phyloP scores from a whole-genome alignment of 2,113 vertebrate genomes.

The Gymnorhina tibicen region DNA sequence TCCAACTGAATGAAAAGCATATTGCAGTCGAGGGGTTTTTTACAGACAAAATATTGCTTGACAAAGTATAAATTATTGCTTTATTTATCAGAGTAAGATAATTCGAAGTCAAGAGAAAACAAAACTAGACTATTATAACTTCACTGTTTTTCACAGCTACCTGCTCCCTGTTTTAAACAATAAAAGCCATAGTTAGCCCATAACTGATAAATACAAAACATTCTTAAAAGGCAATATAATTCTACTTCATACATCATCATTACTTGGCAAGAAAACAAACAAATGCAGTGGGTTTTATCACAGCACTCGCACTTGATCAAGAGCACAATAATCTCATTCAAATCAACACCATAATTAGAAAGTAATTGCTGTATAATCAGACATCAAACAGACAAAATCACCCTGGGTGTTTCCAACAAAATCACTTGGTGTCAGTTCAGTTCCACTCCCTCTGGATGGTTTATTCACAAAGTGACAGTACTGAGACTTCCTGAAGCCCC shows the following conservation, averaged over 20 bases:
- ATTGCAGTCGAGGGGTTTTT: neutral
- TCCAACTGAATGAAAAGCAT: neutral
- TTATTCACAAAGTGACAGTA: neutral
- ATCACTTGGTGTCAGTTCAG: neutral
- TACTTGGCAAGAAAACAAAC: constrained; percentile 50
- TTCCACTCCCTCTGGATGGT: neutral
- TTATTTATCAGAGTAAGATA: neutral
- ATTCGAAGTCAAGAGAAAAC: neutral
- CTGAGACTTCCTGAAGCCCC: neutral
- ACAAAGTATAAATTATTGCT: neutral
- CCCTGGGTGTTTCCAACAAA: constrained; percentile 23
- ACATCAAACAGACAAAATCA: constrained; percentile 53
- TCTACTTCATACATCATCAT: neutral
- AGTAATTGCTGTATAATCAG: constrained; percentile 35
- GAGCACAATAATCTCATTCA: constrained; percentile 34
- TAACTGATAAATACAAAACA: neutral
- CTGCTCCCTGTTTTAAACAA: neutral
- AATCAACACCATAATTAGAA: constrained; percentile 39
- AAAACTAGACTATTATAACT: neutral
- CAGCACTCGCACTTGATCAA: constrained; percentile 25
- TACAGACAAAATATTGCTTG: neutral
- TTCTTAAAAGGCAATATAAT: constrained; percentile 18
- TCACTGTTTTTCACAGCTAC: neutral
- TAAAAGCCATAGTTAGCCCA: neutral
- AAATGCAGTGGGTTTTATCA: constrained; percentile 5